Evolutionary conservation across 2,797 vertebrate genomes (phyloP).

Genomic region (Diceros bicornis): DNA sequence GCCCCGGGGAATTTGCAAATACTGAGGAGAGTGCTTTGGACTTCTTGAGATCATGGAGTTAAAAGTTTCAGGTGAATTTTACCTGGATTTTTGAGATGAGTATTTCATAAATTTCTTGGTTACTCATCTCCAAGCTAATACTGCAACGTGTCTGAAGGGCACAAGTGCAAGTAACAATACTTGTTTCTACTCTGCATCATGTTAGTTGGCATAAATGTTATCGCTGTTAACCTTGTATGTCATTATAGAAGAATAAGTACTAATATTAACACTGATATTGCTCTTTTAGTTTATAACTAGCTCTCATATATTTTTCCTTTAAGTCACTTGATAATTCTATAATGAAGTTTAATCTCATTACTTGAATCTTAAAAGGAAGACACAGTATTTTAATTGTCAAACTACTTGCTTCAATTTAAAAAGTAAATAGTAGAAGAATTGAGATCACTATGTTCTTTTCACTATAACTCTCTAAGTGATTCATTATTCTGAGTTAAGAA

Average conservation of each 20-base stretch:
- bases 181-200: background rate
- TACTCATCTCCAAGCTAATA: background rate
- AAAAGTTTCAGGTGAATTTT: background rate
- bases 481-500: background rate
- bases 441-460: background rate
- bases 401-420: background rate
- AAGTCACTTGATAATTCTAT: background rate
- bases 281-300: background rate
- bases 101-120: background rate
- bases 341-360: background rate
- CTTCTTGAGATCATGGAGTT: background rate
- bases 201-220: background rate
- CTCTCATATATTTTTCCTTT: background rate
- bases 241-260: background rate
- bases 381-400: background rate
- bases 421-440: background rate
- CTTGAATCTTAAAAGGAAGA: slow-evolving; percentile 11
- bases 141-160: background rate
- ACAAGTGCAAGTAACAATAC: background rate
- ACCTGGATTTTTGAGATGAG: background rate
- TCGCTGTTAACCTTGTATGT: background rate
- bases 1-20: background rate
- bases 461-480: background rate
- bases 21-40: background rate
- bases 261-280: background rate